Evolutionary conservation across 2,113 vertebrate genomes (phyloP).

Genomic region (Trichechus manatus): DNA sequence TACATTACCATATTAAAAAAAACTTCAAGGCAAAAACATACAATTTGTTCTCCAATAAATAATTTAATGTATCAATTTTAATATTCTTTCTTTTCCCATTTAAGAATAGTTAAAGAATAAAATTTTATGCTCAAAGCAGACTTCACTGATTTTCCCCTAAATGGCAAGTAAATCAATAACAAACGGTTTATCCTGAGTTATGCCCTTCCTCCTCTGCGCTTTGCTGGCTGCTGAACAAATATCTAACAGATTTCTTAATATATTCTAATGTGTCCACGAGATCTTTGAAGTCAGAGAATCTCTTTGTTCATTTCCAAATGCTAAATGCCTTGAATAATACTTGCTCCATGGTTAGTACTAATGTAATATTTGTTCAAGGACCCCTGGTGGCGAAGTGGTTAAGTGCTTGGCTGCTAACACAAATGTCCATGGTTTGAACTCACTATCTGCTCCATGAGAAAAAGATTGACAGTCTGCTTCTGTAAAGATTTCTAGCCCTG

Average conservation of each 20-base stretch:
- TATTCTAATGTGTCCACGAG: background rate
- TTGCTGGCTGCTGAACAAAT: background rate
- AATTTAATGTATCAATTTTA: background rate
- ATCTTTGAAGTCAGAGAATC: background rate
- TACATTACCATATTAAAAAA: background rate
- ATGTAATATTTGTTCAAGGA: background rate
- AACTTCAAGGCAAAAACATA: background rate
- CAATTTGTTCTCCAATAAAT: background rate
- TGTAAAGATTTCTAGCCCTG: too few relatives aligned
- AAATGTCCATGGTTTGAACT: too few relatives aligned
- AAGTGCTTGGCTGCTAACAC: too few relatives aligned
- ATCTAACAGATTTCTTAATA: background rate
- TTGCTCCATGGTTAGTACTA: background rate
- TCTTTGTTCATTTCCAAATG: background rate
- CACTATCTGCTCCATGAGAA: too few relatives aligned
- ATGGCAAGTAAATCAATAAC: background rate
- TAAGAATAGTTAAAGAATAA: background rate
- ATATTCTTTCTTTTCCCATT: background rate
- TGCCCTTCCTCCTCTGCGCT: background rate
- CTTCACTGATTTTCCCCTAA: background rate
- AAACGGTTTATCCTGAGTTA: background rate
- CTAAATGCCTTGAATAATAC: background rate
- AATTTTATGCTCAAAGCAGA: background rate
- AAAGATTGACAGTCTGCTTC: too few relatives aligned
- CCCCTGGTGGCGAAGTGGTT: too few relatives aligned